Evolutionary conservation across 2,888 invertebrate species (phyloP), one percentile per base, ranked within the genome.

Genomic region (Lathronympha strigana): DNA sequence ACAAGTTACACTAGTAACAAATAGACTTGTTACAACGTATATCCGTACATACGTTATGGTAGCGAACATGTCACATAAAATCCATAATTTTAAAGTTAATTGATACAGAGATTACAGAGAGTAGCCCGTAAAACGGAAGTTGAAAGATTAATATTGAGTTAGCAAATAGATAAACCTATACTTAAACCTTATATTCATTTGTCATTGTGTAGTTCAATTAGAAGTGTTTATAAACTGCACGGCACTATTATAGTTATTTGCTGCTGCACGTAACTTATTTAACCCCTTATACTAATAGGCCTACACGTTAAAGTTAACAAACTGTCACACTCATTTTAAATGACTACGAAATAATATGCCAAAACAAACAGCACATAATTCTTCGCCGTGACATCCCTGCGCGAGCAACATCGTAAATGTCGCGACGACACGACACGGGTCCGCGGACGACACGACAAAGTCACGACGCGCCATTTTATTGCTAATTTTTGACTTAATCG

Each of bases 401-500:
- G 17, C 40, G 36, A 53, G 54, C 45, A 62, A 33, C 49, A 40
- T 51, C 63, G 63, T 63, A 63, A 58, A 63, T 63, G 57, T 33
- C 25, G 50, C 49, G 33, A 49, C 38, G 13, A 50, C 63, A 40
- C 50, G 55, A 38, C 63, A 49, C 60, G 60, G 23, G n/a, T n/a
- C 53, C 11, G 9, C 40, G 50, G n/a, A n/a, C 31, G 43, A 53
- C 61, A 17, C 28, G 55, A 36, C 36, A 36, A 11, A 4, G 36
- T n/a, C 58, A 45, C 45, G 28, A 51, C 61, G 21, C 17, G 23
- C 13, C 23, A 25, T 49, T 49, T 60, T 61, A 61, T 61, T 61
- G 19, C 51, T 17, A 28, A 28, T 38, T 36, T 38, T n/a, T 38
- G 28, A 25, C 43, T 57, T 43, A 28, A n/a, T 45, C 28, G 57